These are phyloP conservation scores for Sarcophaga peregrina DNA, from an alignment of 1,140 invertebrate genomes.

Conservation along the genomic window DNA sequence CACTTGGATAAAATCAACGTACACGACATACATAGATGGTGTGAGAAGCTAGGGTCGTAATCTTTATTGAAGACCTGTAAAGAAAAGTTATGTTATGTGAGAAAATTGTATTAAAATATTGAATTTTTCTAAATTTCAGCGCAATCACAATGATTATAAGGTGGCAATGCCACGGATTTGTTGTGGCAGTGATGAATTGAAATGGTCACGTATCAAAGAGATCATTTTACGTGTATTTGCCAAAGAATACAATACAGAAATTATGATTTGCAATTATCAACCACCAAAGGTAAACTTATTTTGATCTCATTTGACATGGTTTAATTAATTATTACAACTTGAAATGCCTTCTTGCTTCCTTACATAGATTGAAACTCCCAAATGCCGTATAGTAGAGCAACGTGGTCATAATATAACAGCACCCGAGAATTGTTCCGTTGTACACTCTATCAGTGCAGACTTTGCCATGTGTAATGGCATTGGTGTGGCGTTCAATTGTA, in stretches of 20 bases:
- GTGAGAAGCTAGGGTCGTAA: too few species aligned
- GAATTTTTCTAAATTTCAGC: conserved; percentile 46
- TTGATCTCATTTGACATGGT: not conserved
- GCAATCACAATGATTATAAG: conserved; percentile 62
- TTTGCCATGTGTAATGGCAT: conserved; percentile 69
- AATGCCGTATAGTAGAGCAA: conserved; percentile 66
- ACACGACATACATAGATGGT: too few species aligned
- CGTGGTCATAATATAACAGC: conserved; percentile 71
- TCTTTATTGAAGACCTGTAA: too few species aligned
- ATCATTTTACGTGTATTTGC: conserved; percentile 59
- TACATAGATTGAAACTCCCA: conserved; percentile 46
- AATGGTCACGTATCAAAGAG: conserved; percentile 60
- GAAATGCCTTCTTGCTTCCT: not conserved
- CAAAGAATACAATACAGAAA: conserved; percentile 58
- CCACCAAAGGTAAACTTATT: conserved; percentile 53
- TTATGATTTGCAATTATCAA: conserved; percentile 58
- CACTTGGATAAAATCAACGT: too few species aligned
- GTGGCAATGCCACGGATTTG: conserved; percentile 63
- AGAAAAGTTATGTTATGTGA: not conserved
- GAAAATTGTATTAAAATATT: not conserved
- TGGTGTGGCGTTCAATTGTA: conserved; percentile 65
- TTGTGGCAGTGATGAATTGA: conserved; percentile 55
- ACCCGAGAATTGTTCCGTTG: conserved; percentile 69
- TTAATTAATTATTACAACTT: not conserved
- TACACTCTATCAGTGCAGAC: conserved; percentile 75